Base-by-base conservation (phyloP, 2,888 invertebrate species). In the Cabera pusaria region DNA sequence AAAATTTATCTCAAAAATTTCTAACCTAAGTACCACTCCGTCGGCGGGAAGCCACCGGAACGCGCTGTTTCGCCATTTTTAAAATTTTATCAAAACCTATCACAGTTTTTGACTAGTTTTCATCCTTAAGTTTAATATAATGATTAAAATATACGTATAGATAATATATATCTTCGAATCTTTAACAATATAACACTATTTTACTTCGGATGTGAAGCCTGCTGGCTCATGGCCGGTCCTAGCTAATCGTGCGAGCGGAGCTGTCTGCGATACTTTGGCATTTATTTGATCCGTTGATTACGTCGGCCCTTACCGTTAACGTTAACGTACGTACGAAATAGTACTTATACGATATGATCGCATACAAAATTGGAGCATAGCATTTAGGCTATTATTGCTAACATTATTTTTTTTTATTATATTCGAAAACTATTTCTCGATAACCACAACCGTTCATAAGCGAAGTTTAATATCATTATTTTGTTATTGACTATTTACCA, bases 41-140 rank as follows among this genome's bases (percentile, higher is more conserved):
- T 49, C 51, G 37, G 43, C 41, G 44, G 49, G 52, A 56, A 56
- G 61, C 59, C 56, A 56, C 58, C 65, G 52, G 59, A 48, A 32
- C 44, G 36, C 52, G 55, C 44, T 50, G 52, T 45, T 50, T 48
- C 41, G 52, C 50, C 71, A 63, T 76, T 75, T 81, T 85, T 85
- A 86, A 87, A 87, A 83, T 83, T 86, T 83, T 88, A 87, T 87
- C 87, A 88, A 88, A 88, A 88, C 88, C 86, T 88, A 88, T 88
- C 88, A 88, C 88, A 87, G 88, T 88, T 87, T 86, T 83, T 85
- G 88, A 88, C 85, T 88, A 88, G 84, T 88, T 84, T 85, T 83
- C 85, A 80, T 80, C 70, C 86, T 88, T 86, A 88, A 84, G 82
- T 85, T 85, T 86, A 87, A 86, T 88, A 88, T 84, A 68, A 79